A percentile compares a stretch with the other conserved stretches of the same genome.
These are phyloP conservation scores for Machaerirhynchus nigripectus DNA, from an alignment of 2,113 vertebrate genomes.

Conservation along the genomic window DNA sequence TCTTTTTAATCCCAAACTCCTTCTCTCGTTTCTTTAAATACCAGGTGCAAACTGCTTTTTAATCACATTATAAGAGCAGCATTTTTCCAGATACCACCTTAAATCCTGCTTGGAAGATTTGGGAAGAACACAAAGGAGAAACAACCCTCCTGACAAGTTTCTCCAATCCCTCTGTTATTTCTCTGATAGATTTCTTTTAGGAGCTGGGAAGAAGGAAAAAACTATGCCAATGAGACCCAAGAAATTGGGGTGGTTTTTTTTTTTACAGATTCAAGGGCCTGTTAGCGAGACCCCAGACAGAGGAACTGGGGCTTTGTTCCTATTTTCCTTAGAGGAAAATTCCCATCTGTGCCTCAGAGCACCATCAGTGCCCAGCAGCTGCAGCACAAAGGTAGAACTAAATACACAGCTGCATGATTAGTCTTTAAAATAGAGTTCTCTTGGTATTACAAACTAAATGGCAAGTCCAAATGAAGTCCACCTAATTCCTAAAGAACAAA, in stretches of 20 bases:
- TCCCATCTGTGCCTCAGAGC: not conserved
- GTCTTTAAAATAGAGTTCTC: not conserved
- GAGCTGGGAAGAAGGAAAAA: not conserved
- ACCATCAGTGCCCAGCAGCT: not conserved
- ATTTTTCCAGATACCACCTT: not conserved
- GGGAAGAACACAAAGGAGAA: not conserved
- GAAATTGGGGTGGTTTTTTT: accelerated
- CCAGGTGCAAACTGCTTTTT: not conserved
- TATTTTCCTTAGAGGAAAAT: not conserved
- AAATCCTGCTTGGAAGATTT: not conserved
- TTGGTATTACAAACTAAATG: not conserved
- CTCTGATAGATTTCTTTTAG: not conserved
- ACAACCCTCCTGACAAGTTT: not conserved
- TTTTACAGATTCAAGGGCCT: not conserved
- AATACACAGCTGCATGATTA: not conserved
- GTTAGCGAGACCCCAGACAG: not conserved
- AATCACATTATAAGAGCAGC: not conserved
- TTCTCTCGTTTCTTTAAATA: not conserved
- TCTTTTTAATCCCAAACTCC: not conserved
- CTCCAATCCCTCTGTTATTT: not conserved
- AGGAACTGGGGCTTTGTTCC: accelerated
- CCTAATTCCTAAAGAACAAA: not conserved
- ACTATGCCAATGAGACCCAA: not conserved
- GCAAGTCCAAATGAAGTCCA: not conserved
- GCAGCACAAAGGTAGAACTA: not conserved